These are phyloP conservation scores for Stomatorhinus walkeri DNA, from an alignment of 2,797 vertebrate genomes.

Conservation along the genomic window DNA sequence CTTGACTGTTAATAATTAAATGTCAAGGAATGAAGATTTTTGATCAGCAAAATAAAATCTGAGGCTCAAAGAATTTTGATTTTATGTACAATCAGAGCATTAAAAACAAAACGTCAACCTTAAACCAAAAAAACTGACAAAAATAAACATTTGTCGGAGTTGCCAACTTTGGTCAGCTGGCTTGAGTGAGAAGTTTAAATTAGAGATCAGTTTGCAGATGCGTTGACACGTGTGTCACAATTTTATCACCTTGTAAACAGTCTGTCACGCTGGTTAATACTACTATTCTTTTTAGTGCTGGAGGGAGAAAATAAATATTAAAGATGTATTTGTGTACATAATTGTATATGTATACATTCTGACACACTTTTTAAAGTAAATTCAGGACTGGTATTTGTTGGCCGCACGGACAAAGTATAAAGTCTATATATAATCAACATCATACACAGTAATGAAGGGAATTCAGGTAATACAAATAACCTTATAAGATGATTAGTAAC, in stretches of 20 bases:
- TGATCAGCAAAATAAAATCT: neutral
- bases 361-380: neutral
- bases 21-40: neutral
- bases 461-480: neutral
- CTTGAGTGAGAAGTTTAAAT: neutral
- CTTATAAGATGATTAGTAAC: neutral
- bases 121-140: neutral
- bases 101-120: neutral
- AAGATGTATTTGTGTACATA: neutral
- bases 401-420: neutral
- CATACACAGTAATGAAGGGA: neutral
- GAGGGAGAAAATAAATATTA: neutral
- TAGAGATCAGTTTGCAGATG: neutral
- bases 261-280: neutral
- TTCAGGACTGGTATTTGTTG: neutral
- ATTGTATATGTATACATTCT: neutral
- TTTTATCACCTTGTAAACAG: neutral
- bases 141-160: neutral
- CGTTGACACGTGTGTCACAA: neutral
- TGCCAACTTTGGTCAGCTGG: neutral
- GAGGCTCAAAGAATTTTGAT: neutral
- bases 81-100: neutral
- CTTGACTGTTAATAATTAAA: neutral
- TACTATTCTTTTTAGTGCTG: neutral
- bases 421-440: neutral